Evolutionary conservation across 2,797 vertebrate genomes (phyloP).

Genomic region (Denticeps clupeoides): DNA sequence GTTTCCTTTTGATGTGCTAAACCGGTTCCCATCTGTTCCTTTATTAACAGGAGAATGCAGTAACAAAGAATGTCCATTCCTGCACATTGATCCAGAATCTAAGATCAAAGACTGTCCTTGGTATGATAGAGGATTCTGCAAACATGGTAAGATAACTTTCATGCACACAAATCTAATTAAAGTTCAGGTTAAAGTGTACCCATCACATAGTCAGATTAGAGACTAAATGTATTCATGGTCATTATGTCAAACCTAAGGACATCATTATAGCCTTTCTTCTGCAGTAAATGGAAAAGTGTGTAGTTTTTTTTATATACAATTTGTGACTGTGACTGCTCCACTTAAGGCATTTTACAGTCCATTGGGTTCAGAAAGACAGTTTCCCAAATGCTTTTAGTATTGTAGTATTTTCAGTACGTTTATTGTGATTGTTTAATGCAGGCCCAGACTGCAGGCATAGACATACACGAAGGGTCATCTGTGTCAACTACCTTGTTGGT

Average conservation of each 20-base stretch:
- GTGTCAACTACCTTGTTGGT: constrained; percentile 93
- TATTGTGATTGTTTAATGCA: constrained; percentile 47
- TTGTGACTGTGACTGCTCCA: too few relatives aligned
- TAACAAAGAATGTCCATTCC: constrained; percentile 97
- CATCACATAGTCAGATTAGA: too few relatives aligned
- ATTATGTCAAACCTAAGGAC: too few relatives aligned
- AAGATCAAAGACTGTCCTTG: constrained; percentile 99
- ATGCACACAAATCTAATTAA: not conserved
- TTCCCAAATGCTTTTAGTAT: not conserved
- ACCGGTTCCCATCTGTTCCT: constrained; percentile 10
- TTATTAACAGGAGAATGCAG: constrained; percentile 83
- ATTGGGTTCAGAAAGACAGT: not conserved
- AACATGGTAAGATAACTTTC: constrained; percentile 69
- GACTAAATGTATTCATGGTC: too few relatives aligned
- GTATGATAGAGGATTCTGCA: constrained; percentile 98
- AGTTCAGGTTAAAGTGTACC: not conserved
- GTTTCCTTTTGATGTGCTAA: not conserved
- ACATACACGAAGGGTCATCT: constrained; percentile 93
- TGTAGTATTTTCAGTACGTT: not conserved
- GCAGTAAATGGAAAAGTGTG: not conserved
- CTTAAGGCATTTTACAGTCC: too few relatives aligned
- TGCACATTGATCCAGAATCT: constrained; percentile 96
- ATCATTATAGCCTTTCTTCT: too few relatives aligned
- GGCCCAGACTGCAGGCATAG: constrained; percentile 94
- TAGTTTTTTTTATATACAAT: not conserved